Conservation (phyloP, 2,113 vertebrate genomes). For the Progne subis region DNA sequence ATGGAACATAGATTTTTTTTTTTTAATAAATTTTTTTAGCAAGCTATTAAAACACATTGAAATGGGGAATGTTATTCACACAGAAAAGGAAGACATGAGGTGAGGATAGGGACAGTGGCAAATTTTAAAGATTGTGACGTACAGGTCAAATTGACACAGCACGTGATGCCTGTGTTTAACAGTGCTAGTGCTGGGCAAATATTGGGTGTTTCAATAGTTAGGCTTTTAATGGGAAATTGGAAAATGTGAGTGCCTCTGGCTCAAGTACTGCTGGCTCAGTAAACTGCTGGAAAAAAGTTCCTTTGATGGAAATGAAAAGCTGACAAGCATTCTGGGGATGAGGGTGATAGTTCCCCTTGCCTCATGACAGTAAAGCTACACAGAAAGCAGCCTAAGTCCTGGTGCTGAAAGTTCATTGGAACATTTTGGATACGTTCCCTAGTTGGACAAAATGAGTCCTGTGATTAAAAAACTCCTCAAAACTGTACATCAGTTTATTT, state of each 20-base stretch:
- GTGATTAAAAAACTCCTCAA: background rate
- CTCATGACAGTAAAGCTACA: background rate
- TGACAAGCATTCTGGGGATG: background rate
- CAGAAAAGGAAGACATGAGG: background rate
- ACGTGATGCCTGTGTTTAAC: background rate
- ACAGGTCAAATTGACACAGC: background rate
- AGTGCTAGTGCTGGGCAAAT: background rate
- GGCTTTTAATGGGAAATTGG: background rate
- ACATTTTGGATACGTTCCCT: background rate
- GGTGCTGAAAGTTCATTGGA: background rate
- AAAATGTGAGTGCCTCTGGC: background rate
- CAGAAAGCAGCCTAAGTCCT: background rate
- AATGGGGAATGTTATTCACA: background rate
- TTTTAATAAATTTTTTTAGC: constrained; percentile 20
- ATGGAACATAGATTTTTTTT: constrained; percentile 24
- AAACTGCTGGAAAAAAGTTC: background rate
- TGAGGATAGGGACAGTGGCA: background rate
- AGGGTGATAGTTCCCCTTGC: background rate
- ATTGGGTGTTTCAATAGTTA: background rate
- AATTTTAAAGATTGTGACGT: background rate
- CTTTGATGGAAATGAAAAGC: background rate
- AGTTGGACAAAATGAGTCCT: background rate
- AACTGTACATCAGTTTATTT: background rate
- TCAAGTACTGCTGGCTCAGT: background rate
- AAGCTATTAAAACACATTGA: background rate